These are phyloP conservation scores for Eutolmus rufibarbis DNA, from an alignment of 2,888 invertebrate species.

Conservation along the genomic window DNA sequence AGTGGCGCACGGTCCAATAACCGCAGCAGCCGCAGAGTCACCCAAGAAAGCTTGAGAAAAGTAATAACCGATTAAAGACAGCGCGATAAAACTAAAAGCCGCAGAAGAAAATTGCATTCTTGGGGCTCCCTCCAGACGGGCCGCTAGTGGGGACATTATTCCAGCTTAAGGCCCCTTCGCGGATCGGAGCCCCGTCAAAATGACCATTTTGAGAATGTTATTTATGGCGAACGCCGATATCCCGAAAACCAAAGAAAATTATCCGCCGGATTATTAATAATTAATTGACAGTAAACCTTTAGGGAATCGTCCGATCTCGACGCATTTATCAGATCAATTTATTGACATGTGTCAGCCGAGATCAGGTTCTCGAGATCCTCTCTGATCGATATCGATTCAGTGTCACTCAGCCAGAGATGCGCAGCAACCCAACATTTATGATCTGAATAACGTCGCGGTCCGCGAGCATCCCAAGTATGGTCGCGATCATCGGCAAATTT, in stretches of 20 bases:
- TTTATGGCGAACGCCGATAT: constrained; percentile 19
- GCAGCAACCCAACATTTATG: not conserved
- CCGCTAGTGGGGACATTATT: not conserved
- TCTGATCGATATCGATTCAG: constrained; percentile 33
- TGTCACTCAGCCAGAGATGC: constrained; percentile 15
- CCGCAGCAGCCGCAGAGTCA: constrained; percentile 7
- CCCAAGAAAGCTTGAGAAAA: constrained; percentile 1
- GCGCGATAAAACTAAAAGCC: constrained; percentile 25
- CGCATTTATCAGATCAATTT: constrained; percentile 34
- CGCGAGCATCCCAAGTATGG: not conserved
- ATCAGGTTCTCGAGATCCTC: constrained; percentile 1
- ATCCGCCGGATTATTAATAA: constrained; percentile 30
- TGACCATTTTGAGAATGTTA: constrained; percentile 26
- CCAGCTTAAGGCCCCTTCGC: not conserved
- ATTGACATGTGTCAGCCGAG: constrained; percentile 32
- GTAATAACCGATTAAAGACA: constrained; percentile 18
- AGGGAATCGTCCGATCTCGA: constrained; percentile 22
- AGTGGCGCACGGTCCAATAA: constrained; percentile 19
- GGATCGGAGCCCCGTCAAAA: not conserved
- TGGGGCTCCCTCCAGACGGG: not conserved
- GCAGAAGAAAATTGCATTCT: constrained; percentile 11
- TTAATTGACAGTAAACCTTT: constrained; percentile 28
- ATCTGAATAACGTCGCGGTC: not conserved
- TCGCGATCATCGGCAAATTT: not conserved
- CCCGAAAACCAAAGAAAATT: constrained; percentile 30